Conservation (phyloP, 2,113 vertebrate genomes). For the Ibidorhyncha struthersii region DNA sequence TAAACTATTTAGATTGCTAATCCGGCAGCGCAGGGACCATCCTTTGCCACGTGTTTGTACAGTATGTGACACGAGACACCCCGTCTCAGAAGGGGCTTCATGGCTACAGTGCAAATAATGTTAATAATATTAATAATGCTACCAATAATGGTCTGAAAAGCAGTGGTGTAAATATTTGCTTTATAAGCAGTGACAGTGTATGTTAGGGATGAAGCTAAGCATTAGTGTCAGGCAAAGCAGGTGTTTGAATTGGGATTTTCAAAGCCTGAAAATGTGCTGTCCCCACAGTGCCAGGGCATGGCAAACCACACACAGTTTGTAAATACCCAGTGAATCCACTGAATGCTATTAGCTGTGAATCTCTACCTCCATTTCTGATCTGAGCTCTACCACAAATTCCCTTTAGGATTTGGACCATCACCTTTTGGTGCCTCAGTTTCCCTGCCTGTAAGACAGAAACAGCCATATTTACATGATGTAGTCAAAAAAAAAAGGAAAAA, state of each 20-base stretch:
- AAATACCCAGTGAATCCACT: rapidly evolving
- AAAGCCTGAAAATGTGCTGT: background rate
- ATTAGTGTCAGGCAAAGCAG: background rate
- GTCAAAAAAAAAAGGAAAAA: background rate
- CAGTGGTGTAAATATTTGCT: background rate
- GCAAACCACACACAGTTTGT: background rate
- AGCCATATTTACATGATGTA: background rate
- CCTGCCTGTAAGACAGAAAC: background rate
- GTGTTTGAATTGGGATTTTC: background rate
- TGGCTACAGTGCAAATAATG: background rate
- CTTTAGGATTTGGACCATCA: background rate
- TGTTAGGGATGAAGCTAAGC: background rate
- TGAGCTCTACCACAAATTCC: background rate
- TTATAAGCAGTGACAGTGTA: background rate
- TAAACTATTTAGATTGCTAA: background rate
- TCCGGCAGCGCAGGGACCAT: rapidly evolving
- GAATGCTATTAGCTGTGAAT: background rate
- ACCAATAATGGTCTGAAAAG: background rate
- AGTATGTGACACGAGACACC: background rate
- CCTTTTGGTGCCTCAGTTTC: background rate
- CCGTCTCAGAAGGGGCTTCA: background rate
- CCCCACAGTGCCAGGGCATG: background rate
- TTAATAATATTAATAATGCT: background rate
- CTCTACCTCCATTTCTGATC: background rate
- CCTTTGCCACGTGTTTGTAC: background rate